phyloP scores from a whole-genome alignment of 2,888 invertebrate species.

The Melieria omissa region DNA sequence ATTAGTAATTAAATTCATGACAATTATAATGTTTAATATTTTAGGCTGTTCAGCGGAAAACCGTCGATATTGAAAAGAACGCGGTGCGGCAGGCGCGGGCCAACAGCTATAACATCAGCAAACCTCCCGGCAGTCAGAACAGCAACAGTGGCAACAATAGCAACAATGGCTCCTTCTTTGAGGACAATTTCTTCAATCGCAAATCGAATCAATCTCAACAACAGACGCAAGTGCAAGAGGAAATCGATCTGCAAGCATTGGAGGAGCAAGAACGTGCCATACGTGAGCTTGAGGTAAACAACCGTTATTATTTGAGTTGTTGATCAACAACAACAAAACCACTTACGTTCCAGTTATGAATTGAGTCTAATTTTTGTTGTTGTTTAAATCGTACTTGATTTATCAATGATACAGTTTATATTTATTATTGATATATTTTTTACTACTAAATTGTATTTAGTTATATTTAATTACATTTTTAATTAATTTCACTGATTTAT shows the following conservation, averaged over 20 bases:
- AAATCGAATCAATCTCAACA: slow-evolving; percentile 67
- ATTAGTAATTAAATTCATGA: not conserved
- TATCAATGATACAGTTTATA: no score
- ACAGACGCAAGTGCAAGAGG: slow-evolving; percentile 81
- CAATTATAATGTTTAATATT: not conserved
- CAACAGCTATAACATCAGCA: slow-evolving; percentile 66
- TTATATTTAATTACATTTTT: no score
- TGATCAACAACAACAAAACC: no score
- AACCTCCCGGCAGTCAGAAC: slow-evolving; percentile 63
- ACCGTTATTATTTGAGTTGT: no score
- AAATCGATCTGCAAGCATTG: slow-evolving; percentile 83
- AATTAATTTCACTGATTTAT: no score
- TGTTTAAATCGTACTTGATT: no score
- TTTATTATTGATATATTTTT: no score
- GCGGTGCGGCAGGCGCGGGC: slow-evolving; percentile 83
- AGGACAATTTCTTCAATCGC: slow-evolving; percentile 71
- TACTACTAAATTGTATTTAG: not conserved
- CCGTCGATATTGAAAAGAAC: slow-evolving; percentile 91
- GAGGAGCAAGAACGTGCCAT: slow-evolving; percentile 92
- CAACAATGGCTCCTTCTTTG: slow-evolving; percentile 68
- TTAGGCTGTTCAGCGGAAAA: slow-evolving; percentile 83
- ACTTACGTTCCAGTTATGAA: no score
- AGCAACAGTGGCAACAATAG: slow-evolving; percentile 51
- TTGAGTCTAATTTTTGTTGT: no score
- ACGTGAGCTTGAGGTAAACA: slow-evolving; percentile 85